Base-by-base conservation (phyloP, 2,797 vertebrate species). In the Buphagus erythrorhynchus region DNA sequence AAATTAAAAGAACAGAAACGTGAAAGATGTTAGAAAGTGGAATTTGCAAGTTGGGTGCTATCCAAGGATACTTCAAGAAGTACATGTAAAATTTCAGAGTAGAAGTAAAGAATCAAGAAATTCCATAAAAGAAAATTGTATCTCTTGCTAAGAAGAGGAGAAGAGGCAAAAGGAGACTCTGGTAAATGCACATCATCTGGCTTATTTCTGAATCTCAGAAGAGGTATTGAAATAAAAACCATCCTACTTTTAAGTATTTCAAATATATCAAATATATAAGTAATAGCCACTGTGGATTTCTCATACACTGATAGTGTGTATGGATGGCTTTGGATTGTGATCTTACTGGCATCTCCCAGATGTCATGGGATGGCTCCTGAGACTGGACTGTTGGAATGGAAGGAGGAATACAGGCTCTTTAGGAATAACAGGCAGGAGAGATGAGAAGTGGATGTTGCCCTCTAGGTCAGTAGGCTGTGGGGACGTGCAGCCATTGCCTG, bases 21-120 rank as follows among this genome's bases (percentile, higher is more conserved):
- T 55, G 31, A 46, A 95, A 90, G 46, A 65, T 77, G 42, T 72
- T 68, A 83, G 31, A 80, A 91, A 66, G 57, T 40, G 20, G 67
- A 95, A 90, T 94, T 57, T 93, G 45, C 46, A 88, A 71, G 38
- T 57, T 80, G 54, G n/a, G 57, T 86, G 17, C 3, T 95, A n/a
- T 94, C 66, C 61, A 52, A 93, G 52, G 68, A 38, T 66, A 46
- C 48, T 59, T 79, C 0, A 0, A 87, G 71, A 87, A 67, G n/a
- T 59, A 19, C 11, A 57, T 21, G 6, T 54, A 66, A 18, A 65
- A 80, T 86, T 86, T 89, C 91, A 77, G 52, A 65, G n/a, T 40
- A 77, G 49, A 83, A 88, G 13, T 36, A 65, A 68, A 57, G 46
- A 90, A 68, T 7, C 9, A 68, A 63, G 43, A 90, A 88, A 35